These are phyloP conservation scores for Gallinago nigripennis DNA, from an alignment of 2,797 vertebrate genomes.

Conservation along the genomic window DNA sequence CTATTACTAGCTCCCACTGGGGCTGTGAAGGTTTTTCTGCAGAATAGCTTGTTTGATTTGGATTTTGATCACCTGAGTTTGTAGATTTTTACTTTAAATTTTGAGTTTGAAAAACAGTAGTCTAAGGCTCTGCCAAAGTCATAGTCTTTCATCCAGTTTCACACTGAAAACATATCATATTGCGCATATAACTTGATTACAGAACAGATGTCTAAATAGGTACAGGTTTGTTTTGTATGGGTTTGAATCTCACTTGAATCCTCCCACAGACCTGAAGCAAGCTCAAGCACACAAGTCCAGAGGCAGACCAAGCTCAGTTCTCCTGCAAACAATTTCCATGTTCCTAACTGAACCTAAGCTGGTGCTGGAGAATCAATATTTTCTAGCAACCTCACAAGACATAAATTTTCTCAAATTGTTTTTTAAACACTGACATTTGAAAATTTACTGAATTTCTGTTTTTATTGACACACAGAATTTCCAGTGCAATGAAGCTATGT, in stretches of 20 bases:
- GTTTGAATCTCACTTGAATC: background rate
- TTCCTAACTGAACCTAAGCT: background rate
- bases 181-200: background rate
- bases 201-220: background rate
- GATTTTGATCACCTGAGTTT: background rate
- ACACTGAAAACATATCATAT: background rate
- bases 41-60: background rate
- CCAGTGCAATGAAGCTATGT: slow-evolving; percentile 90
- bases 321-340: background rate
- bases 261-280: background rate
- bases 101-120: background rate
- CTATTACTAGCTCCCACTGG: background rate
- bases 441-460: background rate
- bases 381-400: background rate
- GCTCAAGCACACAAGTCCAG: background rate
- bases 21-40: background rate
- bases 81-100: background rate
- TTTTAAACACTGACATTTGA: background rate
- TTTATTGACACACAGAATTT: slow-evolving; percentile 80
- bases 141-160: background rate
- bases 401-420: background rate
- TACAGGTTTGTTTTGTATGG: background rate
- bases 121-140: background rate
- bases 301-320: background rate
- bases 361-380: background rate